These are phyloP conservation scores for Neosilurus hyrtlii DNA, from an alignment of 2,797 vertebrate genomes.

Conservation along the genomic window DNA sequence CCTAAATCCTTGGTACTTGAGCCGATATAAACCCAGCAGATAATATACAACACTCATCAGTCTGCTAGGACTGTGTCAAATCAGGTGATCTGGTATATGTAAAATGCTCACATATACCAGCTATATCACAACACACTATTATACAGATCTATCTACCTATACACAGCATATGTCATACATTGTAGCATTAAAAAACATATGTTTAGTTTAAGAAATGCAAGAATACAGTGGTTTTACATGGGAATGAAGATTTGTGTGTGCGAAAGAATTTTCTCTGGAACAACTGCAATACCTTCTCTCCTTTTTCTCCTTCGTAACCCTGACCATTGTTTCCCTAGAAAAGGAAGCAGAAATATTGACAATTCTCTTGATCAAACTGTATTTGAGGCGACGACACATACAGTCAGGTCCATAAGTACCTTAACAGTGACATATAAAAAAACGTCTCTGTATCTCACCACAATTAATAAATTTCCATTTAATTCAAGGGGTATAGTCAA, in stretches of 20 bases:
- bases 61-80: background rate
- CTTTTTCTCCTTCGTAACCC: constrained; percentile 87
- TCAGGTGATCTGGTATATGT: background rate
- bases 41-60: background rate
- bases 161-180: background rate
- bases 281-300: constrained; percentile 83
- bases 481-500: too few species aligned
- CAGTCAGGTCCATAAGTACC: too few species aligned
- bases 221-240: background rate
- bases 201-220: background rate
- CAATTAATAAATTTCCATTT: too few species aligned
- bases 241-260: background rate
- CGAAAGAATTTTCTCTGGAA: background rate
- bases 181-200: background rate
- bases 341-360: constrained; percentile 54
- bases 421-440: too few species aligned
- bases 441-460: too few species aligned
- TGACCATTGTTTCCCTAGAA: constrained; percentile 84
- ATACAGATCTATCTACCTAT: background rate
- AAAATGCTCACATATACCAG: background rate
- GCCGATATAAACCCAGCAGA: background rate
- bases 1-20: background rate
- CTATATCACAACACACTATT: background rate
- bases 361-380: background rate
- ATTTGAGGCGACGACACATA: background rate